Base-by-base conservation (phyloP, 2,113 vertebrate species). In the cat (Felis catus) region DNA sequence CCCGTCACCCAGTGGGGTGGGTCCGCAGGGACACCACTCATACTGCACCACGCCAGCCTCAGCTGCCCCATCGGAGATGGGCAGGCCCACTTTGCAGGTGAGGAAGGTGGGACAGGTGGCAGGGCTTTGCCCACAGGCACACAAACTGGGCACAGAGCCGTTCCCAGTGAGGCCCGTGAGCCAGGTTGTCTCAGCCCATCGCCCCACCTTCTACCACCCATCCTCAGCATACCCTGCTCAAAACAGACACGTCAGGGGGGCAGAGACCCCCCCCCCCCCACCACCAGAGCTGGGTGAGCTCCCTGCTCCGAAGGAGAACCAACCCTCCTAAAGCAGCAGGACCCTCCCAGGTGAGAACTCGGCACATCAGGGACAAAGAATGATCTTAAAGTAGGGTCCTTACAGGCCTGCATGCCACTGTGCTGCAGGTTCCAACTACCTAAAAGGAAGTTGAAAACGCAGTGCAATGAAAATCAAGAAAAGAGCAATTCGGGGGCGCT, bases 361-460 rank as follows among this genome's bases (percentile, higher is more conserved):
- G n/a, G 18, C 18, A 11, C 15, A 0, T 25, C n/a, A 61, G 80
- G 23, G 71, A 65, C 68, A 41, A 36, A 31, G 11, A 15, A 45
- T 55, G 25, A 25, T 58, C 41, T 55, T 48, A 27, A 65, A 39
- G 68, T n/a, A 63, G 18, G 23, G 33, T 83, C 85, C 65, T 90
- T 6, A 29, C 3, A 1, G 74, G 48, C 13, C 55, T 25, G 41
- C 33, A 4, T 7, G 80, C 48, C 83, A 41, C 0, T 1, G 1
- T 25, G 45, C 23, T 6, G 29, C 76, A 70, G 8, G 19, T n/a
- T 73, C 76, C 84, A 70, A 15, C 14, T 33, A 29, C 21, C 31
- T 23, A 18, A 90, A 80, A 80, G 33, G 36, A 93, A 45, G 53
- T 39, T 29, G 71, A 82, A 92, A 89, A 85, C 16, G 14, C 66